These are phyloP conservation scores for Lamellibrachia columna DNA, from an alignment of 2,888 invertebrate species.

Conservation along the genomic window DNA sequence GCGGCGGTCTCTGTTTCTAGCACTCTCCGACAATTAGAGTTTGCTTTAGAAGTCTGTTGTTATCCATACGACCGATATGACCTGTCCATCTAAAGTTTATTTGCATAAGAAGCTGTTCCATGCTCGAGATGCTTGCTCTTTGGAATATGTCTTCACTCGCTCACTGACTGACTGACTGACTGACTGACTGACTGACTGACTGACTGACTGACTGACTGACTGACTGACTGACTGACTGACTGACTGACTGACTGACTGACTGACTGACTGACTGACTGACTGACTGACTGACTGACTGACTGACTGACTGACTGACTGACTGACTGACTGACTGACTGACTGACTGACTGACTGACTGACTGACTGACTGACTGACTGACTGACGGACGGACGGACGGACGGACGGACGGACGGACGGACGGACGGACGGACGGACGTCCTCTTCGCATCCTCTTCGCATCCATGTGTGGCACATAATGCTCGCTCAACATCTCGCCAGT, in stretches of 20 bases:
- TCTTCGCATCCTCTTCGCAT: too few species aligned
- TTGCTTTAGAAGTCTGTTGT: too few species aligned
- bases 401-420: neutral
- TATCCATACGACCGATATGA: too few species aligned
- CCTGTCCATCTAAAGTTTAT: too few species aligned
- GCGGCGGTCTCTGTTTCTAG: too few species aligned
- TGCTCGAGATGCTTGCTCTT: too few species aligned
- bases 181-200: conserved; percentile 23
- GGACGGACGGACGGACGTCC: neutral
- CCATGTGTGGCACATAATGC: too few species aligned
- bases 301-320: conserved; percentile 17
- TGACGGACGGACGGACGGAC: neutral
- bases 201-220: conserved; percentile 23
- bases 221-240: conserved; percentile 21
- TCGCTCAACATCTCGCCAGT: too few species aligned
- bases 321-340: conserved; percentile 21
- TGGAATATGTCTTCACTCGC: neutral
- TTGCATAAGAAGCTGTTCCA: too few species aligned
- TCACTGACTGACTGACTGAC: conserved; percentile 23
- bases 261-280: neutral
- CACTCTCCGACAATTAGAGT: too few species aligned
- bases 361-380: neutral
- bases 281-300: conserved; percentile 20
- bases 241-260: neutral
- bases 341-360: conserved; percentile 16